Conservation (phyloP, 2,888 invertebrate genomes). For the Agrenia bidenticulata region DNA sequence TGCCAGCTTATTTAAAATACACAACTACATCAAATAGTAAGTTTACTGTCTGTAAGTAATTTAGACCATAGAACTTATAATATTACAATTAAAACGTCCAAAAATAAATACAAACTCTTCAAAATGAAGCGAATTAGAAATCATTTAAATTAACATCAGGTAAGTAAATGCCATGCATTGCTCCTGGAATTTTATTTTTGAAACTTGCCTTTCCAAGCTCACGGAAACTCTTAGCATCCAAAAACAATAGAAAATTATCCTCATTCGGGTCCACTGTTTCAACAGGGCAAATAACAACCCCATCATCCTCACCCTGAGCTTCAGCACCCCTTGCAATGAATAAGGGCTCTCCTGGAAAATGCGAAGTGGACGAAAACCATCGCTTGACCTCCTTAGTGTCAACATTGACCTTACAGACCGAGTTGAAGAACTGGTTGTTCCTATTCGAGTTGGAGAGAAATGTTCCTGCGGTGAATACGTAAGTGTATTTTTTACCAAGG, state of each 20-base stretch:
- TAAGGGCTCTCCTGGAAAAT: conserved; percentile 57
- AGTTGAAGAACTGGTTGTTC: conserved; percentile 51
- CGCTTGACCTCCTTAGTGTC: conserved; percentile 4
- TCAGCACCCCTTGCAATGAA: conserved; percentile 58
- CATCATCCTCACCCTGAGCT: conserved; percentile 55
- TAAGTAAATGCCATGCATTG: conserved; percentile 54
- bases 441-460: conserved; percentile 53
- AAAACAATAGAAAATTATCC: conserved; percentile 54
- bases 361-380: background rate
- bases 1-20: too few relatives aligned
- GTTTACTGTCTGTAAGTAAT: too few relatives aligned
- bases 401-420: conserved; percentile 1
- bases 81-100: too few relatives aligned
- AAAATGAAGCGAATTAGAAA: too few relatives aligned
- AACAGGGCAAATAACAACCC: conserved; percentile 54
- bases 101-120: too few relatives aligned
- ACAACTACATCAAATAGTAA: too few relatives aligned
- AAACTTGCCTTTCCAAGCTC: conserved; percentile 56
- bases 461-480: conserved; percentile 58
- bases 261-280: conserved; percentile 50
- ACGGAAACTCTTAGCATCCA: conserved; percentile 56
- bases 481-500: conserved; percentile 57
- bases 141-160: conserved; percentile 4
- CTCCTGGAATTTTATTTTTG: conserved; percentile 51
- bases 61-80: too few relatives aligned